Conservation (phyloP, 2,888 invertebrate genomes). For the Petrophora chlorosata region DNA sequence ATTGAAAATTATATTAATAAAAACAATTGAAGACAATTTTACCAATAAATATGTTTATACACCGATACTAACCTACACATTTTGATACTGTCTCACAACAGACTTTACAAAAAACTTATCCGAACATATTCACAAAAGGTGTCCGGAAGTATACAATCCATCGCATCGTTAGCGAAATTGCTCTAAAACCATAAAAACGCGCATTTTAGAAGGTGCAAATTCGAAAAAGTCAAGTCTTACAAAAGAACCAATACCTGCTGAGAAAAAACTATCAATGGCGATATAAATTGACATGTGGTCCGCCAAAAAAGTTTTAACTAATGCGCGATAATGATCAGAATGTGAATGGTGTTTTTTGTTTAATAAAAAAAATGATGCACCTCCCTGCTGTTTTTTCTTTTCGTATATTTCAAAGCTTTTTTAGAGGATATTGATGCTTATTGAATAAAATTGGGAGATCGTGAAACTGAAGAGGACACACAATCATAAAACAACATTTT, state of each 20-base stretch:
- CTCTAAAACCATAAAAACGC: conserved; percentile 65
- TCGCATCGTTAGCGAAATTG: conserved; percentile 71
- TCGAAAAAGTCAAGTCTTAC: conserved; percentile 49
- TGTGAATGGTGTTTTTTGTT: conserved; percentile 41
- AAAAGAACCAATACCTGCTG: conserved; percentile 48
- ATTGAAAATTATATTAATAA: no score
- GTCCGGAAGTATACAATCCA: conserved; percentile 64
- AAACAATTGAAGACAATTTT: no score
- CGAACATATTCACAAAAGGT: conserved; percentile 44
- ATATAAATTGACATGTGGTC: conserved; percentile 66
- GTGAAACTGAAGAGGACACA: no score
- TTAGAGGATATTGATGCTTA: background rate
- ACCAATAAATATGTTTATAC: no score
- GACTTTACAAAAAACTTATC: conserved; percentile 28
- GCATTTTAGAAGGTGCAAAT: conserved; percentile 69
- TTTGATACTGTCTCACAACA: no score
- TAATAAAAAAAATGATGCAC: conserved; percentile 26
- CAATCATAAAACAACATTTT: no score
- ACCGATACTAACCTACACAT: no score
- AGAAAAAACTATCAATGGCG: conserved; percentile 59
- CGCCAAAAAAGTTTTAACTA: conserved; percentile 55
- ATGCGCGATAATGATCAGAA: conserved; percentile 62
- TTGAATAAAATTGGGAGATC: no score
- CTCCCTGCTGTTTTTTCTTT: conserved; percentile 10
- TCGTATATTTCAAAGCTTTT: conserved; percentile 13